Conservation (phyloP, 1,140 invertebrate genomes). For the Bursaphelenchus mucronatus region DNA sequence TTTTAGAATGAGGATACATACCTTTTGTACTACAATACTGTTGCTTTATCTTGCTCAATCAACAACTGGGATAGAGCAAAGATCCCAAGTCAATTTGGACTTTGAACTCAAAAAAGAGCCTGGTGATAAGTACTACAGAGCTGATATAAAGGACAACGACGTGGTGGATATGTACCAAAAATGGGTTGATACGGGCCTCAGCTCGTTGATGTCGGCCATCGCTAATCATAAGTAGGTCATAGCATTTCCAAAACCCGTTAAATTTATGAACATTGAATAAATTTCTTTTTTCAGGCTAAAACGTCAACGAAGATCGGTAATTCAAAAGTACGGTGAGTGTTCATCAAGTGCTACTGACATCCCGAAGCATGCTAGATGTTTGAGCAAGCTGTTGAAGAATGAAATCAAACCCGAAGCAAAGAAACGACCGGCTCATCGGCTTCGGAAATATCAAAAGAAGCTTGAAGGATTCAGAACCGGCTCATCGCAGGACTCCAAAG, state of each 20-base stretch:
- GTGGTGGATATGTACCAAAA: constrained; percentile 13
- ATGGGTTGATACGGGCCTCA: constrained; percentile 17
- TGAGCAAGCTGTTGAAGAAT: constrained; percentile 11
- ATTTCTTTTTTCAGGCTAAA: constrained; percentile 15
- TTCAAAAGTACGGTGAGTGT: constrained; percentile 15
- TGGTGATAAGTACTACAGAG: too few relatives aligned
- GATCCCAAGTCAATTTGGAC: too few relatives aligned
- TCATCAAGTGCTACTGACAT: constrained; percentile 2
- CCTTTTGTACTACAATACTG: too few relatives aligned
- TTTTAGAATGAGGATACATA: too few relatives aligned
- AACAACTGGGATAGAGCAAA: too few relatives aligned
- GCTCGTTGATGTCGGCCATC: constrained; percentile 14
- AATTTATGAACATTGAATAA: too few relatives aligned
- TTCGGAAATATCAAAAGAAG: too few relatives aligned
- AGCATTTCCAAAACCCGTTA: neutral
- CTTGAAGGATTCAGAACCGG: too few relatives aligned
- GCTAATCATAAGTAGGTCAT: constrained; percentile 9
- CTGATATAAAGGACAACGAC: neutral
- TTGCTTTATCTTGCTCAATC: too few relatives aligned
- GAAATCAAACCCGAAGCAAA: neutral
- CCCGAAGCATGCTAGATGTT: constrained; percentile 4
- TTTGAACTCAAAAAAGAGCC: too few relatives aligned
- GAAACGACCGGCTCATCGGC: neutral
- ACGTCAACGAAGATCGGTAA: constrained; percentile 8
- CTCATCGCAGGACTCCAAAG: too few relatives aligned